Evolutionary conservation across 2,888 invertebrate genomes (phyloP), one percentile per base, ranked within the genome.

Genomic region (Drosophila kuntzei): DNA sequence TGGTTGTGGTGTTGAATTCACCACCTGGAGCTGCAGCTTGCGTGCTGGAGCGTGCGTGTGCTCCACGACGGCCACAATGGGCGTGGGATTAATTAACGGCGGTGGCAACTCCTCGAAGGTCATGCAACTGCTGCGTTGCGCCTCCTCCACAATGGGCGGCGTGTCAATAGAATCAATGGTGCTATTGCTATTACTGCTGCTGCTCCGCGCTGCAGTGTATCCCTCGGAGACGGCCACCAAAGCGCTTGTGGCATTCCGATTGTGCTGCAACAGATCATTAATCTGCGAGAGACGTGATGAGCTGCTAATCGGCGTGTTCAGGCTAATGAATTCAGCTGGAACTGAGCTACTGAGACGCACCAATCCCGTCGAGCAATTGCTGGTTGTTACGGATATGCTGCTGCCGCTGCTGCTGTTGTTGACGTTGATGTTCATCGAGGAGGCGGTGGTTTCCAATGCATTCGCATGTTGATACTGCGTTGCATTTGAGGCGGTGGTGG

Each of bases 231-330:
- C 87, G 18, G 90, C 91, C 25, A 91, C 89, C 51, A 90, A 63
- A 4, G 91, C 90, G 36, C 89, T 81, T n/a, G 90, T 89, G 16
- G 91, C 89, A 74, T 87, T 92, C 2, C 92, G 91, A 89, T 90
- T 92, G 64, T 90, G 91, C 65, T 91, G 91, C 53, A 92, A 64
- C 59, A 92, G 80, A 86, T 92, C 90, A 69, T 92, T 91, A 29
- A 92, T 91, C 71, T 90, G 91, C n/a, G 91, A 90, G 16, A 92
- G 71, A 46, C 91, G 89, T 44, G 90, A 87, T 61, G 91, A 91
- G 68, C 91, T 91, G 67, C 88, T 79, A 43, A 87, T 76, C 27
- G 91, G 90, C 20, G 91, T 75, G 68, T 86, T 87, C 49, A 91
- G 76, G 63, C 80, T 90, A 5, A 92, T 90, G 44, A 91, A 91